Evolutionary conservation across 2,113 vertebrate genomes (phyloP).

Genomic region (Nannobrachium achirus): DNA sequence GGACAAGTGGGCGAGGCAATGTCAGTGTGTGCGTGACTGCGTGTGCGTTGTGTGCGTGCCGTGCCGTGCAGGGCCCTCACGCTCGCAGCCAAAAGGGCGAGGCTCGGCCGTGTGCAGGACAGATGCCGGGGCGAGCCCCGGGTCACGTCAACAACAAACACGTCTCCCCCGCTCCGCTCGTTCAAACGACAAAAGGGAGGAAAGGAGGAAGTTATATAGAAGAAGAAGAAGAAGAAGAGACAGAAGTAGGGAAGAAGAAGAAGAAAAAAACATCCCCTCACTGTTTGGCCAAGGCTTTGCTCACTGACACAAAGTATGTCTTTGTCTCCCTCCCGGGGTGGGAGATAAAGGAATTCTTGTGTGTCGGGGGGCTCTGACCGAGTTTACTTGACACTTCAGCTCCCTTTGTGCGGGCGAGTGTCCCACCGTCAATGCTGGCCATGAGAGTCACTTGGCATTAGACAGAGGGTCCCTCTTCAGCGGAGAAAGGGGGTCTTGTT

Average conservation of each 20-base stretch:
- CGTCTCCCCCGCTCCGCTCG: constrained; percentile 45
- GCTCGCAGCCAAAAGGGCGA: constrained; percentile 18
- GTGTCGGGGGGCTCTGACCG: constrained; percentile 80
- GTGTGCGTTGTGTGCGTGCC: not conserved
- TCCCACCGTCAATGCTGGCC: constrained; percentile 90
- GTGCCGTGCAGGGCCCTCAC: not conserved
- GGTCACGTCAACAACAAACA: constrained; percentile 58
- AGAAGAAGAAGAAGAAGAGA: constrained; percentile 38
- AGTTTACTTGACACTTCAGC: constrained; percentile 94
- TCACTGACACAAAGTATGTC: constrained; percentile 87
- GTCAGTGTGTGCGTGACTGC: constrained; percentile 3
- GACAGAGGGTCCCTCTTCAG: constrained; percentile 97
- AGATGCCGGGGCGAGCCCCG: constrained; percentile 48
- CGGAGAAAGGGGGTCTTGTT: constrained; percentile 95
- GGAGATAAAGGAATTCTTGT: constrained; percentile 94
- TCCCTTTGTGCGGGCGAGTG: constrained; percentile 92
- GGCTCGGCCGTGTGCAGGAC: constrained; percentile 37
- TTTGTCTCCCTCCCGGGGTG: constrained; percentile 86
- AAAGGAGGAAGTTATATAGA: constrained; percentile 64
- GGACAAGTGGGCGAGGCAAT: constrained; percentile 1
- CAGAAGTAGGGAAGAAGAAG: constrained; percentile 30
- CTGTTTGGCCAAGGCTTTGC: constrained; percentile 82
- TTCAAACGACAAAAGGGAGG: constrained; percentile 57
- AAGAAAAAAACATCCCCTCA: constrained; percentile 58
- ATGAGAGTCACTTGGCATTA: constrained; percentile 92